These are phyloP conservation scores for Entomyzon cyanotis DNA, from an alignment of 2,113 vertebrate genomes.

Conservation along the genomic window DNA sequence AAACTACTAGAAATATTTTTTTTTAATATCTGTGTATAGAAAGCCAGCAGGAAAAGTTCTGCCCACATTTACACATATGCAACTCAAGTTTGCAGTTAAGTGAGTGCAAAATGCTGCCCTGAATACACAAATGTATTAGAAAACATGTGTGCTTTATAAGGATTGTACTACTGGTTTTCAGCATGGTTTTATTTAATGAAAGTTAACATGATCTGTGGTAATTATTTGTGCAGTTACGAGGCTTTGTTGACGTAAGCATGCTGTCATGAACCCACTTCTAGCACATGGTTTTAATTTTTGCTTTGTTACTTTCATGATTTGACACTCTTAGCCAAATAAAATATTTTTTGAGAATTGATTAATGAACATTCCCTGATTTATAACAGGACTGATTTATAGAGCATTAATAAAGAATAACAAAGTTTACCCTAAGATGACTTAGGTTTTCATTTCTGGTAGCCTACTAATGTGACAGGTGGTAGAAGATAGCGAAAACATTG, in stretches of 20 bases:
- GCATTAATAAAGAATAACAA: slow-evolving; percentile 70
- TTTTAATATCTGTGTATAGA: background rate
- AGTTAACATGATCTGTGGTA: slow-evolving; percentile 75
- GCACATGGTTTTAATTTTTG: slow-evolving; percentile 76
- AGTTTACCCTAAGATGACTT: slow-evolving; percentile 67
- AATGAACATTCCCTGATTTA: slow-evolving; percentile 69
- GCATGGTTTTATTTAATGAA: slow-evolving; percentile 75
- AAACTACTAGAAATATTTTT: background rate
- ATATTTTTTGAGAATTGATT: slow-evolving; percentile 68
- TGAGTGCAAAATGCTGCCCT: slow-evolving; percentile 11
- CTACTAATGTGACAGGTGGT: slow-evolving; percentile 62
- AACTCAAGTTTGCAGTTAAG: background rate
- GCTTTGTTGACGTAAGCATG: slow-evolving; percentile 47
- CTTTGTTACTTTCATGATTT: slow-evolving; percentile 61
- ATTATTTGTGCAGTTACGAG: slow-evolving; percentile 67
- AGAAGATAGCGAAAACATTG: slow-evolving; percentile 55
- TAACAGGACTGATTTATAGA: slow-evolving; percentile 65
- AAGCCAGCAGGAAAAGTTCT: background rate
- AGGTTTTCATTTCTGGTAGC: slow-evolving; percentile 69
- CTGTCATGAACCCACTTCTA: slow-evolving; percentile 18
- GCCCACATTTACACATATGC: background rate
- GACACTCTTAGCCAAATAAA: slow-evolving; percentile 70
- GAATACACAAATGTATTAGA: slow-evolving; percentile 59
- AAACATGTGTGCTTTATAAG: slow-evolving; percentile 72
- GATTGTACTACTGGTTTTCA: slow-evolving; percentile 74